Percentiles rank a stretch among this genome's conserved stretches.
These are phyloP conservation scores for Arenaria interpres DNA, from an alignment of 2,113 vertebrate species.

Conservation along the genomic window DNA sequence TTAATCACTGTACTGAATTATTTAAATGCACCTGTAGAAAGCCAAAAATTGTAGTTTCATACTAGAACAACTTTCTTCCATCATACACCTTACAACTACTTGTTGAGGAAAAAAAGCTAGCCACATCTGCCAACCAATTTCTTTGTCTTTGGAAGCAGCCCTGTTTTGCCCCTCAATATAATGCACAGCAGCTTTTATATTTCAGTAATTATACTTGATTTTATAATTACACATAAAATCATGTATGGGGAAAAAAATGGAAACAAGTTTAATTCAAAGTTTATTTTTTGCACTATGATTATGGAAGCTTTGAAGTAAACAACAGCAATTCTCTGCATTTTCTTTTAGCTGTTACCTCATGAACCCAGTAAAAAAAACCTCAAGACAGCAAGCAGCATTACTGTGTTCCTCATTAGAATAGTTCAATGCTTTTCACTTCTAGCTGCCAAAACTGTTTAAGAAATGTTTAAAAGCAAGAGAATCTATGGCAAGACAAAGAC, in stretches of 20 bases:
- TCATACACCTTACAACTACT: neutral
- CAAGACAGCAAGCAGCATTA: neutral
- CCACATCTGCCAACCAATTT: neutral
- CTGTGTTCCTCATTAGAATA: neutral
- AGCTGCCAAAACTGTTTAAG: neutral
- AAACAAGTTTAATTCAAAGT: neutral
- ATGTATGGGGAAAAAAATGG: neutral
- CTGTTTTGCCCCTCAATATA: neutral
- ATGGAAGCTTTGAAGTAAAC: neutral
- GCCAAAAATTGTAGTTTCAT: neutral
- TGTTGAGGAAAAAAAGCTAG: neutral
- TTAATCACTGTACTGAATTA: neutral
- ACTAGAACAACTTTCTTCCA: neutral
- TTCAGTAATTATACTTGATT: neutral
- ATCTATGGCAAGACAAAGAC: neutral
- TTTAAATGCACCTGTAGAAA: neutral
- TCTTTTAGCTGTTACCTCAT: neutral
- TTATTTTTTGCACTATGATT: neutral
- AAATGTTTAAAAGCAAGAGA: neutral
- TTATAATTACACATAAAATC: neutral
- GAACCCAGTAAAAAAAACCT: neutral
- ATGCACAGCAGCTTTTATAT: neutral
- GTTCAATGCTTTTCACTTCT: neutral
- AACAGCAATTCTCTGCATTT: neutral
- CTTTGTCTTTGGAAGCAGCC: neutral